Conservation (phyloP, 1,140 invertebrate genomes). For the Pseudoatta argentina region DNA sequence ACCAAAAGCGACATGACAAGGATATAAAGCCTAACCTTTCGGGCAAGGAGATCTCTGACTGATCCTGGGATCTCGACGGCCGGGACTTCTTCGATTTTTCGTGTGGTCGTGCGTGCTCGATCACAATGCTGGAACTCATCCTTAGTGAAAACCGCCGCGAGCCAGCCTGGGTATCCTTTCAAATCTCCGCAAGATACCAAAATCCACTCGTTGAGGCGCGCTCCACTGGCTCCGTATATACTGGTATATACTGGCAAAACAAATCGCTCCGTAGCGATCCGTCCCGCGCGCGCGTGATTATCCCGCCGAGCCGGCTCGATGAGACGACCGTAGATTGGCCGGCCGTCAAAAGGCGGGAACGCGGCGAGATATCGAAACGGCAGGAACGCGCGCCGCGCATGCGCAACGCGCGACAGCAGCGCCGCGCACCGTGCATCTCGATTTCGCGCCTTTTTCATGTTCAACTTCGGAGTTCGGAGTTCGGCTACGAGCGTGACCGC, state of each 20-base stretch:
- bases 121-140: constrained; percentile 73
- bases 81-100: constrained; percentile 23
- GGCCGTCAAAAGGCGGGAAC: not conserved
- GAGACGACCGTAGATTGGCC: constrained; percentile 61
- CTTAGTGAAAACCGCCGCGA: constrained; percentile 52
- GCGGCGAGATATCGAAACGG: constrained; percentile 26
- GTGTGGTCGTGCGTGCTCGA: constrained; percentile 54
- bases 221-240: not conserved
- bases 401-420: not conserved
- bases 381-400: constrained; percentile 42
- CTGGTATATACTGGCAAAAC: constrained; percentile 8
- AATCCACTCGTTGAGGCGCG: not conserved
- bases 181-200: not conserved
- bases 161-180: constrained; percentile 20
- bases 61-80: constrained; percentile 11
- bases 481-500: not conserved
- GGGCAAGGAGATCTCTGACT: constrained; percentile 62
- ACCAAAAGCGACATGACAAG: not conserved
- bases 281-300: not conserved
- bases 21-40: constrained; percentile 67
- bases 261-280: not conserved
- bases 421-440: too few relatives aligned
- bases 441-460: constrained; percentile 18
- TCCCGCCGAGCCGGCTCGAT: not conserved
- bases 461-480: not conserved